Evolutionary conservation across 2,888 invertebrate species (phyloP).

Genomic region (Calameuta pallipes): DNA sequence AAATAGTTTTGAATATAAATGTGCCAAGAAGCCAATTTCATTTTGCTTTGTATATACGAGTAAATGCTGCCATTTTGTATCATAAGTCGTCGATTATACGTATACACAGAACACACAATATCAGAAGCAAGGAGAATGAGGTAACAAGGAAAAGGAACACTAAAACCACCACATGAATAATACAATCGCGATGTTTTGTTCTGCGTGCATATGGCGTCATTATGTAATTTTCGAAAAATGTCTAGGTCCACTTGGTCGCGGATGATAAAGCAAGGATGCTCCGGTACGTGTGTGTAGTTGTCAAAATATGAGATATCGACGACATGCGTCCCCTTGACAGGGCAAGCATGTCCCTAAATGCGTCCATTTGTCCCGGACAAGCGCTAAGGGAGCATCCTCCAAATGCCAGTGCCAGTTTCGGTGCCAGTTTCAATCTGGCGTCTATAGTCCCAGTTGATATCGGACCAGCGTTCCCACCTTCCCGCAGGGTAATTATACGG

Average conservation of each 20-base stretch:
- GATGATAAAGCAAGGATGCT: background rate
- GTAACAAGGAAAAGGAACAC: too few species aligned
- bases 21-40: too few species aligned
- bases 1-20: too few species aligned
- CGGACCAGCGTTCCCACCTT: background rate
- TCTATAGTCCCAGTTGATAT: background rate
- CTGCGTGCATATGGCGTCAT: too few species aligned
- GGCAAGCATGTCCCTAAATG: conserved; percentile 48
- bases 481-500: conserved; percentile 12
- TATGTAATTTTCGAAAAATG: background rate
- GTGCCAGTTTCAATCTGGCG: background rate
- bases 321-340: conserved; percentile 43
- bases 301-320: conserved; percentile 49
- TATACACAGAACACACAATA: too few species aligned
- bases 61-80: too few species aligned
- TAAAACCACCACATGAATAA: too few species aligned
- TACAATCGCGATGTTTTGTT: too few species aligned
- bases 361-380: conserved; percentile 41
- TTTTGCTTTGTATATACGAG: too few species aligned
- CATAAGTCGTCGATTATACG: too few species aligned
- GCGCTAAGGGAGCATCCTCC: background rate
- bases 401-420: background rate
- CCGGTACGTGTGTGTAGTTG: conserved; percentile 8
- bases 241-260: background rate
- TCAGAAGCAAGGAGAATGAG: too few species aligned